These are phyloP conservation scores for Euclidia mi DNA, from an alignment of 2,888 invertebrate genomes.

Conservation along the genomic window DNA sequence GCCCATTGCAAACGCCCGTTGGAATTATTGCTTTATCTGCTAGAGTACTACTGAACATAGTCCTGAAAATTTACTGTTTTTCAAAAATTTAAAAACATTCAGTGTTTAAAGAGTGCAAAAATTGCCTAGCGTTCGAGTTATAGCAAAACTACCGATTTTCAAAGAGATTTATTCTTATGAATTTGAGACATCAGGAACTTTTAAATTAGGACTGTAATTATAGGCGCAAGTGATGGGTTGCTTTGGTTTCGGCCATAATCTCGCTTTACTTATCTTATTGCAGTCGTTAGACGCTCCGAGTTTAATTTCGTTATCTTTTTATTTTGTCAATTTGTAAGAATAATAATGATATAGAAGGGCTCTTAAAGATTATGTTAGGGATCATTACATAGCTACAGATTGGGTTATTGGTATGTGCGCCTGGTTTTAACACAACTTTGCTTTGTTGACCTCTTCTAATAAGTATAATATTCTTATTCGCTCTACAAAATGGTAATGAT, in stretches of 20 bases:
- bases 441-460: too few species aligned
- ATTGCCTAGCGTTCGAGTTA: too few species aligned
- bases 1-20: too few species aligned
- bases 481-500: too few species aligned
- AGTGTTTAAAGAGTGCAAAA: too few species aligned
- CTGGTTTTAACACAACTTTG: too few species aligned
- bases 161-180: slow-evolving; percentile 5
- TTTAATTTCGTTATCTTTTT: slow-evolving; percentile 51
- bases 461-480: too few species aligned
- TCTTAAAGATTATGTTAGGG: slow-evolving; percentile 14
- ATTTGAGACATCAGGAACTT: slow-evolving; percentile 37
- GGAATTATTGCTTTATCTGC: too few species aligned
- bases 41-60: too few species aligned
- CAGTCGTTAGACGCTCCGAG: slow-evolving; percentile 52
- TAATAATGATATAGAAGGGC: slow-evolving; percentile 13
- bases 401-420: background rate
- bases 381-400: background rate
- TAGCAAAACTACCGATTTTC: too few species aligned
- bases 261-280: slow-evolving; percentile 58
- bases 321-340: slow-evolving; percentile 28
- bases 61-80: too few species aligned
- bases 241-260: slow-evolving; percentile 47
- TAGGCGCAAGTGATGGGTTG: slow-evolving; percentile 38
- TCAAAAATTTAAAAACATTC: too few species aligned
- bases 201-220: slow-evolving; percentile 32